Conservation (phyloP, 2,888 invertebrate species). For the Meganola albula region DNA sequence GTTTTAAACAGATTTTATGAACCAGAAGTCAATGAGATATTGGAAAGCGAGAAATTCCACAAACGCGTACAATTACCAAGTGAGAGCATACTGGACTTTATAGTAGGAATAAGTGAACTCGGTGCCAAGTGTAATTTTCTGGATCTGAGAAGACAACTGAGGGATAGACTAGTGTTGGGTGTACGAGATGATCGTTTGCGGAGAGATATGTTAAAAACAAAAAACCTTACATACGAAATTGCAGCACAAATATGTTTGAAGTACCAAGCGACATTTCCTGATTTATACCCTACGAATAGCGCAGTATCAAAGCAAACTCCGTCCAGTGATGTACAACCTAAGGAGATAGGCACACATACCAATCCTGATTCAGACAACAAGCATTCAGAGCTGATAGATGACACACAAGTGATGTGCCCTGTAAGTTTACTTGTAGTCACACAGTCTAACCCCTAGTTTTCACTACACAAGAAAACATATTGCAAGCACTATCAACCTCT, state of each 20-base stretch:
- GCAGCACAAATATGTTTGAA: background rate
- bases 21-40: slow-evolving; percentile 1
- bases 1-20: background rate
- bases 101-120: too few relatives aligned
- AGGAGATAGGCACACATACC: slow-evolving; percentile 20
- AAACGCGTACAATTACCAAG: background rate
- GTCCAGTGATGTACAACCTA: background rate
- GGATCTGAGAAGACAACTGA: background rate
- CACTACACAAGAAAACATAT: too few relatives aligned
- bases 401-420: too few relatives aligned
- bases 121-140: too few relatives aligned
- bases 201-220: background rate
- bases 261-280: background rate
- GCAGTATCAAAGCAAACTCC: background rate
- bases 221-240: background rate
- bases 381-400: too few relatives aligned
- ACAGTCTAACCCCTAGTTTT: too few relatives aligned
- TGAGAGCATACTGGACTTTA: background rate
- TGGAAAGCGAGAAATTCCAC: background rate
- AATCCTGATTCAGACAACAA: too few relatives aligned
- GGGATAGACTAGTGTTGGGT: background rate
- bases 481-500: too few relatives aligned
- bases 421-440: too few relatives aligned
- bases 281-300: background rate
- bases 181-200: background rate